Percentiles rank a stretch among this genome's conserved stretches.
These are phyloP conservation scores for Acleris emargana DNA, from an alignment of 2,888 invertebrate species.

Conservation along the genomic window DNA sequence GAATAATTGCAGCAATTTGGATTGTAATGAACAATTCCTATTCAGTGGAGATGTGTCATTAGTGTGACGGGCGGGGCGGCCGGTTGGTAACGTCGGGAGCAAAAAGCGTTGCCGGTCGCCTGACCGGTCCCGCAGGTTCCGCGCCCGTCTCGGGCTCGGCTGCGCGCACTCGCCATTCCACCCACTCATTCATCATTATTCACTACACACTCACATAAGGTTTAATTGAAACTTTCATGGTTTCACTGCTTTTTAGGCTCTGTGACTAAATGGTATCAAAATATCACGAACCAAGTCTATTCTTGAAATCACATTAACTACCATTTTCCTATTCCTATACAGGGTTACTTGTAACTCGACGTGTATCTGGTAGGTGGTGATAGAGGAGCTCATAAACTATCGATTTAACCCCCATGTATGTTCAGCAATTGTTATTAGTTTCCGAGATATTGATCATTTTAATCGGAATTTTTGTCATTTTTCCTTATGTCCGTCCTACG, in stretches of 20 bases:
- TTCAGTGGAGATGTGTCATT: conserved; percentile 48
- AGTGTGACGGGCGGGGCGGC: conserved; percentile 42
- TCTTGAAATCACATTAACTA: too few relatives aligned
- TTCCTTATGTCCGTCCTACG: too few relatives aligned
- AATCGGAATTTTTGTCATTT: too few relatives aligned
- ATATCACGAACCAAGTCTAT: too few relatives aligned
- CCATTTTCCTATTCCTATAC: too few relatives aligned
- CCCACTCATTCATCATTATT: conserved; percentile 53
- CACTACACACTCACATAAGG: conserved; percentile 22
- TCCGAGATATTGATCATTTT: too few relatives aligned
- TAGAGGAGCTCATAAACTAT: too few relatives aligned
- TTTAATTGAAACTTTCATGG: conserved; percentile 34
- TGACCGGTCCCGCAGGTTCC: conserved; percentile 73
- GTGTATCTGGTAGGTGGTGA: too few relatives aligned
- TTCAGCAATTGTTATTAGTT: too few relatives aligned
- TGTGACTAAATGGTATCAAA: too few relatives aligned
- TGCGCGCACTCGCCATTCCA: conserved; percentile 46
- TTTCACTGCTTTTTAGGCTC: conserved; percentile 1
- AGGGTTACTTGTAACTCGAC: too few relatives aligned
- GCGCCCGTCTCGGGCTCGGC: conserved; percentile 41
- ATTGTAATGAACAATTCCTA: conserved; percentile 48
- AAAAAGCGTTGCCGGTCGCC: conserved; percentile 56
- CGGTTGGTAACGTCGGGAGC: conserved; percentile 46
- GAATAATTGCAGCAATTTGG: conserved; percentile 39
- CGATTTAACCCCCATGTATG: too few relatives aligned